phyloP scores from a whole-genome alignment of 1,140 invertebrate genomes.

The Scaptomyza montana region DNA sequence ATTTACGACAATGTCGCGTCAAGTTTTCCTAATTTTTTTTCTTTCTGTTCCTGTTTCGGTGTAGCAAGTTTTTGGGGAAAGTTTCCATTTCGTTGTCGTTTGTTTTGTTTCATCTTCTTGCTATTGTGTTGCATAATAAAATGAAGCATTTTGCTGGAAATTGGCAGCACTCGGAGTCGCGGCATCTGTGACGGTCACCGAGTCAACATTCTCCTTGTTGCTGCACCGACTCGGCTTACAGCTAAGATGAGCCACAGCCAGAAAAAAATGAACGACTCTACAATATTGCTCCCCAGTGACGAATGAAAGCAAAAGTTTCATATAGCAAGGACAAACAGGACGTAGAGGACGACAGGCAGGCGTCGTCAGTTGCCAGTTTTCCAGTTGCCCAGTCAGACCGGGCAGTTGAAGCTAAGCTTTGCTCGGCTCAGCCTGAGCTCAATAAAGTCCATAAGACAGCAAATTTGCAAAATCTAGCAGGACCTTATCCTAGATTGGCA shows the following conservation, averaged over 20 bases:
- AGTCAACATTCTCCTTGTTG: slow-evolving; percentile 24
- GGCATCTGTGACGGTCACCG: slow-evolving; percentile 53
- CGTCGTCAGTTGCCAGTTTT: not conserved
- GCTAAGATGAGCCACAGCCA: slow-evolving; percentile 28
- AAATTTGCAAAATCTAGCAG: not conserved
- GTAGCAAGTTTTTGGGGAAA: slow-evolving; percentile 49
- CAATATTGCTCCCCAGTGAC: slow-evolving; percentile 72
- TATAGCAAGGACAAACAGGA: slow-evolving; percentile 8
- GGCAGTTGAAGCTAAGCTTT: no score
- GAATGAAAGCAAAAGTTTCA: slow-evolving; percentile 75
- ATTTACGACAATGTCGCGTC: slow-evolving; percentile 81
- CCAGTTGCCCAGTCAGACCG: no score
- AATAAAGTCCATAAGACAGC: not conserved
- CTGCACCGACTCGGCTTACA: slow-evolving; percentile 6
- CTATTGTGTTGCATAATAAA: slow-evolving; percentile 77
- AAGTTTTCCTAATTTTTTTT: slow-evolving; percentile 51
- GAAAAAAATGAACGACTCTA: slow-evolving; percentile 31
- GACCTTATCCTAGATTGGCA: not conserved
- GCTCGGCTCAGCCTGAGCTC: not conserved
- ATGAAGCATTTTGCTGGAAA: slow-evolving; percentile 71
- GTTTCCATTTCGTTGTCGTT: slow-evolving; percentile 5
- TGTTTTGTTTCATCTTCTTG: not conserved
- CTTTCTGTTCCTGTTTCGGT: not conserved
- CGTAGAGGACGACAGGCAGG: not conserved
- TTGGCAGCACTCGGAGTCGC: slow-evolving; percentile 54